These are phyloP conservation scores for Myotis davidii DNA, from an alignment of 2,113 vertebrate species.

Conservation along the genomic window DNA sequence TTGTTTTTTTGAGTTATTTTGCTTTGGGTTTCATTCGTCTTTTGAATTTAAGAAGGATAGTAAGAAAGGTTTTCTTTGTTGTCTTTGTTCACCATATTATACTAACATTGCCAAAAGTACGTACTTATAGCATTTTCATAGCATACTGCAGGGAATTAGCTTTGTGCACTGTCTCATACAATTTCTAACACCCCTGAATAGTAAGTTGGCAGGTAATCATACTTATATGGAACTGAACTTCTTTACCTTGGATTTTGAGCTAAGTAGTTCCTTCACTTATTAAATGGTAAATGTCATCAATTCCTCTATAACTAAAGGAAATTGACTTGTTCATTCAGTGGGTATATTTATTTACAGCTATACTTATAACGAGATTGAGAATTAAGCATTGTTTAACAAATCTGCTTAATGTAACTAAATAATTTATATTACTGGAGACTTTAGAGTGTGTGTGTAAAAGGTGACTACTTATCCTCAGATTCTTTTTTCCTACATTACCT, in stretches of 20 bases:
- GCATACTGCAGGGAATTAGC: background rate
- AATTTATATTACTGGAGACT: background rate
- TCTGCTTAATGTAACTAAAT: background rate
- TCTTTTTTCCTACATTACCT: background rate
- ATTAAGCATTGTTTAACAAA: conserved; percentile 29
- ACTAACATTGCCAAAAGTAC: background rate
- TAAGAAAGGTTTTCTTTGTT: background rate
- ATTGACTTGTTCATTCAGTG: background rate
- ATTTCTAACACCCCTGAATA: background rate
- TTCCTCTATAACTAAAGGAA: background rate
- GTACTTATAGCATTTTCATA: background rate
- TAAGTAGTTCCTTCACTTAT: background rate
- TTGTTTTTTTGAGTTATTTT: background rate
- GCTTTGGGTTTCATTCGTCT: background rate
- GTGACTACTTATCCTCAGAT: background rate
- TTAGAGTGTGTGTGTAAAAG: background rate
- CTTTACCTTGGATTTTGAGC: background rate
- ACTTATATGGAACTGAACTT: background rate
- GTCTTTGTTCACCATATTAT: conserved; percentile 14
- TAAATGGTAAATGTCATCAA: conserved; percentile 9
- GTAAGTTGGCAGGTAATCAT: background rate
- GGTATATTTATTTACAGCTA: conserved; percentile 17
- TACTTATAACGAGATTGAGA: conserved; percentile 7
- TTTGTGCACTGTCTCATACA: background rate
- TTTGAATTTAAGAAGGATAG: background rate